Conservation (phyloP, 2,888 invertebrate genomes). For the Drosophila birchii region DNA sequence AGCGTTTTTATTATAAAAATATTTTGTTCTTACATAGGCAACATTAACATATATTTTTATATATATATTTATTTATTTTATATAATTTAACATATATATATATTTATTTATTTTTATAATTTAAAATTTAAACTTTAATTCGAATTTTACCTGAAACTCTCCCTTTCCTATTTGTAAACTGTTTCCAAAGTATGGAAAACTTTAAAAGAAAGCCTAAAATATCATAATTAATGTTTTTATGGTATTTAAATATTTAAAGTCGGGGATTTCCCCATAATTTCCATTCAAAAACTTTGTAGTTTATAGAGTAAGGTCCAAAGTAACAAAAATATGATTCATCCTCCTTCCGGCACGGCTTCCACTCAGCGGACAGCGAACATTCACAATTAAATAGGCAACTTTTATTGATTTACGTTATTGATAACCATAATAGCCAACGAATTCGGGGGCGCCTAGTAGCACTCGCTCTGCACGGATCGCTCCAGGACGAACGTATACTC, state of each 20-base stretch:
- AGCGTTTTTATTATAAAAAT: constrained; percentile 7
- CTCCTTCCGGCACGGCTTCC: background rate
- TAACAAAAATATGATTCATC: background rate
- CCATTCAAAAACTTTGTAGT: no score
- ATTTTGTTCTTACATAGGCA: background rate
- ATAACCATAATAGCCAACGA: constrained; percentile 7
- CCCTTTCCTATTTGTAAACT: no score
- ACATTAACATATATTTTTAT: constrained; percentile 1
- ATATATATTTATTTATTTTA: background rate
- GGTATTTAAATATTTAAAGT: no score
- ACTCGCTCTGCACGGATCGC: constrained; percentile 80
- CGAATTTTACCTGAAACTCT: background rate
- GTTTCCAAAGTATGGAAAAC: background rate
- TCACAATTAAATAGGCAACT: constrained; percentile 31
- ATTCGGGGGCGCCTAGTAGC: constrained; percentile 51
- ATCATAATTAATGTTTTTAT: background rate
- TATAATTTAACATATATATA: background rate
- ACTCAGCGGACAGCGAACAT: background rate
- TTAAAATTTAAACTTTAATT: no score
- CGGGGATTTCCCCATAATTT: background rate
- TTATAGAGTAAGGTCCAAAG: background rate
- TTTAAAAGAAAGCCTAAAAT: background rate
- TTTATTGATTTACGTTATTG: constrained; percentile 8
- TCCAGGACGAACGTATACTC: constrained; percentile 81
- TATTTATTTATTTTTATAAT: background rate